phyloP scores from a whole-genome alignment of 2,888 invertebrate genomes.

The Tenthredo notha region DNA sequence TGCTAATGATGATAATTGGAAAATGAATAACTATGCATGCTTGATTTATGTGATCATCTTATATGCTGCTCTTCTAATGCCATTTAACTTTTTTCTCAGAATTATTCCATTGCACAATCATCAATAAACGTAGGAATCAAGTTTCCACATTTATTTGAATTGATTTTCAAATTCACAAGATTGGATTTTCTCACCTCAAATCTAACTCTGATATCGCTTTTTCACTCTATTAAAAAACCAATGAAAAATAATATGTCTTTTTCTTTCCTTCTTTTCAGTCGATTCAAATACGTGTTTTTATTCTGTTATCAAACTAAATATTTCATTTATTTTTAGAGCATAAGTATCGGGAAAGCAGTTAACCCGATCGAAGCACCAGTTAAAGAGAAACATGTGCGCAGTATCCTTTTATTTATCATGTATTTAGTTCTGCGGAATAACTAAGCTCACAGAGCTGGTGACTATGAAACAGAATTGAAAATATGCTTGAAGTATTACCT shows the following conservation, averaged over 20 bases:
- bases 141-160: background rate
- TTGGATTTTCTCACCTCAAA: background rate
- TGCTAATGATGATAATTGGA: background rate
- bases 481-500: background rate
- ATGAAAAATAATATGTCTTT: background rate
- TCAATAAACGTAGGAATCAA: background rate
- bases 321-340: conserved; percentile 82
- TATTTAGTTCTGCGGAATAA: background rate
- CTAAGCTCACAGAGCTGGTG: background rate
- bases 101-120: background rate
- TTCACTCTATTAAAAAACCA: background rate
- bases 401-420: conserved; percentile 79
- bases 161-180: background rate
- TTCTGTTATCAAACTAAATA: background rate
- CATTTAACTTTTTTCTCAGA: background rate
- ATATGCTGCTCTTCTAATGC: background rate
- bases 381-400: conserved; percentile 98
- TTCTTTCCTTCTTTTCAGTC: background rate
- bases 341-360: conserved; percentile 96
- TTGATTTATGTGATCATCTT: background rate
- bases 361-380: conserved; percentile 95
- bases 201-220: background rate
- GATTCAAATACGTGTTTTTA: background rate
- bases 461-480: background rate
- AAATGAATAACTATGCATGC: conserved; percentile 23